These are phyloP conservation scores for Parauchenoglanis punctatus DNA, from an alignment of 2,797 vertebrate species.

Conservation along the genomic window DNA sequence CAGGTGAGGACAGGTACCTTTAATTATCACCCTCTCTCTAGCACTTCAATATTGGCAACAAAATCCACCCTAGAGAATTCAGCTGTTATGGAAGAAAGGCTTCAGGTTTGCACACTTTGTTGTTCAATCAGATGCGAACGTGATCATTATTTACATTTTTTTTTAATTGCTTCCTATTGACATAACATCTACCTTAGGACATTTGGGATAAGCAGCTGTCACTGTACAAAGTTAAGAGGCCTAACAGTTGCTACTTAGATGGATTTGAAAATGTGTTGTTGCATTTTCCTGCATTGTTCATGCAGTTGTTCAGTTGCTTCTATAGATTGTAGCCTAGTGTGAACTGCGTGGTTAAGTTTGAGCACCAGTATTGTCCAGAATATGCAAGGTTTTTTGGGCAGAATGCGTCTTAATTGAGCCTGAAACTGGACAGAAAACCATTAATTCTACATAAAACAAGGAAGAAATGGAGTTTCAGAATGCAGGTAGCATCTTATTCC, in stretches of 20 bases:
- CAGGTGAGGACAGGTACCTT: constrained; percentile 36
- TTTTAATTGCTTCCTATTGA: neutral
- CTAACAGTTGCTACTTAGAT: neutral
- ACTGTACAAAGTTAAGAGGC: neutral
- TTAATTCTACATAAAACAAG: neutral
- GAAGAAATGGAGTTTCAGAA: constrained; percentile 8
- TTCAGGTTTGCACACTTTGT: neutral
- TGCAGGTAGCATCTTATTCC: neutral
- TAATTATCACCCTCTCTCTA: constrained; percentile 26
- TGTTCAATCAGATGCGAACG: neutral
- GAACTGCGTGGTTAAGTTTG: neutral
- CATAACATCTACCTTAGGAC: neutral
- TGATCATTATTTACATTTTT: neutral
- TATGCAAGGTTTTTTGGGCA: neutral
- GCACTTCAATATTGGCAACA: neutral
- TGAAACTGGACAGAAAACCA: neutral
- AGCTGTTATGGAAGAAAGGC: neutral
- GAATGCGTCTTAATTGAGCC: constrained; percentile 1
- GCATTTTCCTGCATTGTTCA: neutral
- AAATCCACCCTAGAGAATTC: neutral
- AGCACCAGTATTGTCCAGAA: neutral
- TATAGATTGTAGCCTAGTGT: neutral
- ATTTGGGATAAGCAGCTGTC: neutral
- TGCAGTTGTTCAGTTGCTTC: neutral
- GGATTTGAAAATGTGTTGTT: neutral